Percentiles rank a stretch among this genome's conserved stretches.
phyloP scores from a whole-genome alignment of 2,113 vertebrate genomes.

The Tachysurus vachellii region DNA sequence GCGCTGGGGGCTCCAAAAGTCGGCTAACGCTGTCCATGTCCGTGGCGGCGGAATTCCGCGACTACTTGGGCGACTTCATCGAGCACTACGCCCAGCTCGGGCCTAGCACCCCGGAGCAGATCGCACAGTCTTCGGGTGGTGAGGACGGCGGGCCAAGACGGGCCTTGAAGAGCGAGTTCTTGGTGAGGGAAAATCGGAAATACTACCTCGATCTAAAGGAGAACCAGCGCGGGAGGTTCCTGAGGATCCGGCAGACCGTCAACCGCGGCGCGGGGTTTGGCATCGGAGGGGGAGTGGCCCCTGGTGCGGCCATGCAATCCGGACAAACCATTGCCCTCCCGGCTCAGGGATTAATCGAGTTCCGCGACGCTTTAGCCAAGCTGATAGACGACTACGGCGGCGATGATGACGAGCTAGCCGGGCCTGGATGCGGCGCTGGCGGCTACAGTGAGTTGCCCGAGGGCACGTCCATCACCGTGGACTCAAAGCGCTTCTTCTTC shows the following conservation, averaged over 20 bases:
- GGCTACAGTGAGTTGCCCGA: constrained; percentile 90
- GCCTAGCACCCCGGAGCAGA: constrained; percentile 90
- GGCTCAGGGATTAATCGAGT: constrained; percentile 93
- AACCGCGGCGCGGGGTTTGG: constrained; percentile 86
- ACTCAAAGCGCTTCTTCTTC: constrained; percentile 96
- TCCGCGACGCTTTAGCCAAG: constrained; percentile 92
- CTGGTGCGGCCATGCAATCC: constrained; percentile 81
- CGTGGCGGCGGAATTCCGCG: constrained; percentile 91
- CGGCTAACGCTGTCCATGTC: constrained; percentile 93
- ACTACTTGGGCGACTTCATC: constrained; percentile 90
- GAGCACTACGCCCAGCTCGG: constrained; percentile 92
- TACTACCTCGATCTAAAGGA: constrained; percentile 93
- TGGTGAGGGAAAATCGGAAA: constrained; percentile 88
- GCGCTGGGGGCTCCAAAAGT: constrained; percentile 91
- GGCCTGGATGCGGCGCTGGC: constrained; percentile 78
- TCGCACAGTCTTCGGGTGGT: constrained; percentile 83
- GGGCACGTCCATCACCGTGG: constrained; percentile 93
- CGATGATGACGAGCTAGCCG: constrained; percentile 86
- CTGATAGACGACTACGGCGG: constrained; percentile 94
- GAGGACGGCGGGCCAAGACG: constrained; percentile 82
- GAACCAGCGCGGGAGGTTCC: constrained; percentile 89
- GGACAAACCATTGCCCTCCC: constrained; percentile 94
- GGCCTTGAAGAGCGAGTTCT: constrained; percentile 87
- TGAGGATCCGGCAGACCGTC: constrained; percentile 86
- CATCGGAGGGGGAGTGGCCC: constrained; percentile 73